Conservation (phyloP, 2,113 vertebrate genomes). For the Ranitomeya imitator region DNA sequence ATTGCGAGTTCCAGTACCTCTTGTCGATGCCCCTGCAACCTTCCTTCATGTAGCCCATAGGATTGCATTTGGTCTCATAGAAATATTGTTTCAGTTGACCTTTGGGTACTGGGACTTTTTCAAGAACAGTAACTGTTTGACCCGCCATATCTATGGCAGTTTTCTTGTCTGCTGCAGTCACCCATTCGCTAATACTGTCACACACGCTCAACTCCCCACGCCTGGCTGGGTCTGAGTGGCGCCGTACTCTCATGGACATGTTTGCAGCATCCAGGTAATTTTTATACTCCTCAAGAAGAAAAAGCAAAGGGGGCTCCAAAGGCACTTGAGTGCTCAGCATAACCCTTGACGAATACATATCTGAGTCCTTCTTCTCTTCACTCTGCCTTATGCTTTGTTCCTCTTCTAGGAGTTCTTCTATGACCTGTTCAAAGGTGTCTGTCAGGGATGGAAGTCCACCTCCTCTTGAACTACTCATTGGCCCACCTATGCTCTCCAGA, state of each 20-base stretch:
- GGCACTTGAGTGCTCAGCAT: constrained; percentile 99
- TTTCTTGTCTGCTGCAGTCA: constrained; percentile 98
- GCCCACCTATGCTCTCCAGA: constrained; percentile 85
- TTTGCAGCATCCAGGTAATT: constrained; percentile 99
- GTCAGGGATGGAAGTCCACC: constrained; percentile 84
- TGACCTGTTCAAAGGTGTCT: constrained; percentile 96
- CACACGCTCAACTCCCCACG: constrained; percentile 97
- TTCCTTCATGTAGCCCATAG: constrained; percentile 97
- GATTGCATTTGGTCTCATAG: constrained; percentile 99
- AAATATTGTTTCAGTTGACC: constrained; percentile 99
- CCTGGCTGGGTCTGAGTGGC: constrained; percentile 95
- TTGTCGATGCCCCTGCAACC: constrained; percentile 99
- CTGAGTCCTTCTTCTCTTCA: constrained; percentile 88
- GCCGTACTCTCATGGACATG: constrained; percentile 98
- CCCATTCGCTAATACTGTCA: constrained; percentile 99
- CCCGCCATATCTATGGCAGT: constrained; percentile 99
- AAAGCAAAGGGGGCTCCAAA: constrained; percentile 99
- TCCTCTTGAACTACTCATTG: constrained; percentile 75
- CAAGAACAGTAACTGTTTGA: constrained; percentile 95
- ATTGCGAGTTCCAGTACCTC: constrained; percentile 99
- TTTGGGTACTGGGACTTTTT: constrained; percentile 96
- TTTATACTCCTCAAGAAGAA: constrained; percentile 99
- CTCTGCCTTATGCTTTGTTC: constrained; percentile 76
- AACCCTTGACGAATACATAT: constrained; percentile 94
- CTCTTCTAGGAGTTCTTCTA: constrained; percentile 95